These are phyloP conservation scores for Strix aluco DNA, from an alignment of 2,113 vertebrate species.

Conservation along the genomic window DNA sequence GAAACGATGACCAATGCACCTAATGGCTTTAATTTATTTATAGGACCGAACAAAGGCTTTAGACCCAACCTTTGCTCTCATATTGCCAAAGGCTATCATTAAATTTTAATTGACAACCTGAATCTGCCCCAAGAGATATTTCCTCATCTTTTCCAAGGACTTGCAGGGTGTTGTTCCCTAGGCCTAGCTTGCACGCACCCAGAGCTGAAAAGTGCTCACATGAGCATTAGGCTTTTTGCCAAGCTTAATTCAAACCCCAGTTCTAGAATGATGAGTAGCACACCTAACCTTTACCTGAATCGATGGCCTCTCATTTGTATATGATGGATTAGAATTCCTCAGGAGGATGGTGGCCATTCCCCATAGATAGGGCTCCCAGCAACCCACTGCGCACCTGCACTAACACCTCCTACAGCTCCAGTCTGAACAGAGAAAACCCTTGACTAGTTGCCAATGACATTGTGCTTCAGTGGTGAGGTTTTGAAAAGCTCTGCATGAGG, in stretches of 20 bases:
- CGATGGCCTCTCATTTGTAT: background rate
- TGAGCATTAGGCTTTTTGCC: background rate
- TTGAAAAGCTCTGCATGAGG: background rate
- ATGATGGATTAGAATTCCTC: background rate
- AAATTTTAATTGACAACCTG: constrained; percentile 31
- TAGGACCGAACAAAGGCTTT: background rate
- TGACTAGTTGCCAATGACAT: background rate
- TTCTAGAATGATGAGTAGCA: background rate
- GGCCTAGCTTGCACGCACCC: background rate
- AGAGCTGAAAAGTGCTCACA: background rate
- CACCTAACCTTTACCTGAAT: background rate
- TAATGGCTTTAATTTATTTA: background rate
- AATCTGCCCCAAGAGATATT: background rate
- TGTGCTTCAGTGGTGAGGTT: background rate
- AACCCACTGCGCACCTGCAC: background rate
- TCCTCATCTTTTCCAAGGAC: background rate
- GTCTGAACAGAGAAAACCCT: background rate
- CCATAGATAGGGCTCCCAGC: background rate
- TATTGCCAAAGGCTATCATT: background rate
- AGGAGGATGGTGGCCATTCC: background rate
- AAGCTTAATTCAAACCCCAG: background rate
- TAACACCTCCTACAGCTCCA: background rate
- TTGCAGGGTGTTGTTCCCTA: background rate
- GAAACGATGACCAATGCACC: background rate
- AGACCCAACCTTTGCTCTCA: background rate